Evolutionary conservation across 2,797 vertebrate species (phyloP).

Genomic region (Trematomus bernacchii): DNA sequence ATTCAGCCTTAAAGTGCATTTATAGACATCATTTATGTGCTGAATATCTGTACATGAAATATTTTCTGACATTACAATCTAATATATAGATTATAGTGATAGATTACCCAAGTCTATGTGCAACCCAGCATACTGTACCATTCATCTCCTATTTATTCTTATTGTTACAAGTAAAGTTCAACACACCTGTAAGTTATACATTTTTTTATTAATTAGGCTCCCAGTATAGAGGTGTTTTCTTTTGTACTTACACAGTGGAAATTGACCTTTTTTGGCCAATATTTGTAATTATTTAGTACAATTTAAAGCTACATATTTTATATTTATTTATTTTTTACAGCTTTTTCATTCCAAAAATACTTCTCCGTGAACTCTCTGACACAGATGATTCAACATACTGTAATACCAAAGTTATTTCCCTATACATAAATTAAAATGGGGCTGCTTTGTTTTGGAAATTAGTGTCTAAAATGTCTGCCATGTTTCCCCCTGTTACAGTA

Average conservation of each 20-base stretch:
- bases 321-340: background rate
- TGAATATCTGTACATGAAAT: background rate
- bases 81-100: background rate
- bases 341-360: background rate
- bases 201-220: background rate
- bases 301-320: background rate
- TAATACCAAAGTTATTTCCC: background rate
- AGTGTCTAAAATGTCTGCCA: slow-evolving; percentile 7
- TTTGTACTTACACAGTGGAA: background rate
- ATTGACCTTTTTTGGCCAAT: background rate
- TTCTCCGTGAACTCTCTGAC: background rate
- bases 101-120: background rate
- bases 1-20: background rate
- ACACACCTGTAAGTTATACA: background rate
- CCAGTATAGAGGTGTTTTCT: background rate
- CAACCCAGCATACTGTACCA: background rate
- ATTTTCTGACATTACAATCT: background rate
- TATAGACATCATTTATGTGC: background rate
- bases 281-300: background rate
- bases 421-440: background rate
- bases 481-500: slow-evolving; percentile 16
- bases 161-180: background rate
- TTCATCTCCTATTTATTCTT: too few relatives aligned
- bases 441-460: slow-evolving; percentile 14
- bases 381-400: slow-evolving; percentile 4